phyloP scores from a whole-genome alignment of 2,113 vertebrate species.

The Thinocorus orbignyianus region DNA sequence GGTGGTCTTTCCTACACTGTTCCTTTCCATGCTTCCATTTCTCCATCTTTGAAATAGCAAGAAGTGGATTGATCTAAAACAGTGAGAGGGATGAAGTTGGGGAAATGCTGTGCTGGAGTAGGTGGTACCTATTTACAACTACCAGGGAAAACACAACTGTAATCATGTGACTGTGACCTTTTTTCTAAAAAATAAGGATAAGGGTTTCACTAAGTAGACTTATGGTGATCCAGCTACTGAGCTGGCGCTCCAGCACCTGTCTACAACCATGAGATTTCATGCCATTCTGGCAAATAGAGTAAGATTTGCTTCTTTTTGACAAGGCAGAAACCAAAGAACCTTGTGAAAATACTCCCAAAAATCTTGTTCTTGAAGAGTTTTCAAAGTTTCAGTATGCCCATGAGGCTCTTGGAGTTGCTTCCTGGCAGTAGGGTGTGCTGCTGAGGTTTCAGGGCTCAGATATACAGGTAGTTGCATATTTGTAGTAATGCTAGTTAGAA shows the following conservation, averaged over 20 bases:
- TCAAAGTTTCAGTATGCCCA: fast-evolving
- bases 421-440: neutral
- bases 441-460: neutral
- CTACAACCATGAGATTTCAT: neutral
- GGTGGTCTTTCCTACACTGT: neutral
- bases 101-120: neutral
- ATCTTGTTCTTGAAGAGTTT: neutral
- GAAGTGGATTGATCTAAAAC: neutral
- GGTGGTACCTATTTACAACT: neutral
- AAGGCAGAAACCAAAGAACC: neutral
- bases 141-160: neutral
- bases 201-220: neutral
- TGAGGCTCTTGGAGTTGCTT: neutral
- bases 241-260: neutral
- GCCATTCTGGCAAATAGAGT: neutral
- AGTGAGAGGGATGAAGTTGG: neutral
- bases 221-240: neutral
- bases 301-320: neutral
- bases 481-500: neutral
- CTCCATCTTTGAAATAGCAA: neutral
- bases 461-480: neutral
- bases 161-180: neutral
- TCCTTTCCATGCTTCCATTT: neutral
- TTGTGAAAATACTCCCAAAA: neutral
- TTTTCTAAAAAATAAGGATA: neutral